Evolutionary conservation across 2,888 invertebrate species (phyloP).

Genomic region (Sericinus montela): DNA sequence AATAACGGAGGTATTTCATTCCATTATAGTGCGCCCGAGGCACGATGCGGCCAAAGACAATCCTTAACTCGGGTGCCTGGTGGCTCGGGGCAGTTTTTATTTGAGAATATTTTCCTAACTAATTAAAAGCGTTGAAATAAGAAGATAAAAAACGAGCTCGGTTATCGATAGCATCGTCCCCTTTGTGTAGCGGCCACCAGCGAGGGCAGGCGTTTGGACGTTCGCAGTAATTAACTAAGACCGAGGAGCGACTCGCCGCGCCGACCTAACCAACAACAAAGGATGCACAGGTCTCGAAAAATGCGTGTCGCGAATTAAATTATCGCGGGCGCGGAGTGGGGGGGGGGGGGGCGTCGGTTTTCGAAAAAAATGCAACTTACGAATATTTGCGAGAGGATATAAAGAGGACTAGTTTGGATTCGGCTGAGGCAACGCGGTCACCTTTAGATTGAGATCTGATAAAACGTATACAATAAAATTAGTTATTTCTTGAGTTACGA

Average conservation of each 20-base stretch:
- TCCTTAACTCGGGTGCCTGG: conserved; percentile 51
- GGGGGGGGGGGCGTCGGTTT: too few species aligned
- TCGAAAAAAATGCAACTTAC: conserved; percentile 7
- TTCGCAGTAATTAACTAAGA: conserved; percentile 74
- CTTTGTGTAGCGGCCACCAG: conserved; percentile 70
- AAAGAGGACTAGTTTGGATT: not conserved
- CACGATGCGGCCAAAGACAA: conserved; percentile 61
- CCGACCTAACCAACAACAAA: conserved; percentile 45
- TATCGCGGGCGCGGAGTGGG: conserved; percentile 1
- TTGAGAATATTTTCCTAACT: conserved; percentile 79
- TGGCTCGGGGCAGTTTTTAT: conserved; percentile 66
- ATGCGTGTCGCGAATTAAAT: conserved; percentile 35
- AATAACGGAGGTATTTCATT: conserved; percentile 53
- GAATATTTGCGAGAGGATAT: not conserved
- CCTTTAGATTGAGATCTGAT: not conserved
- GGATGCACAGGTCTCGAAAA: conserved; percentile 48
- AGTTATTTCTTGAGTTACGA: too few species aligned
- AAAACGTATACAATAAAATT: not conserved
- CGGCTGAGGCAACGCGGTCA: not conserved
- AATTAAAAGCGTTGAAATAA: conserved; percentile 78
- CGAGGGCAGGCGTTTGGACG: conserved; percentile 51
- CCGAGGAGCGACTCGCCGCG: conserved; percentile 26
- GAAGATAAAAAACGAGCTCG: conserved; percentile 72
- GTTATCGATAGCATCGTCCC: conserved; percentile 77
- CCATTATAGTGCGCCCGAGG: conserved; percentile 59